Conservation (phyloP, 2,113 vertebrate genomes). For the Gambusia holbrooki region DNA sequence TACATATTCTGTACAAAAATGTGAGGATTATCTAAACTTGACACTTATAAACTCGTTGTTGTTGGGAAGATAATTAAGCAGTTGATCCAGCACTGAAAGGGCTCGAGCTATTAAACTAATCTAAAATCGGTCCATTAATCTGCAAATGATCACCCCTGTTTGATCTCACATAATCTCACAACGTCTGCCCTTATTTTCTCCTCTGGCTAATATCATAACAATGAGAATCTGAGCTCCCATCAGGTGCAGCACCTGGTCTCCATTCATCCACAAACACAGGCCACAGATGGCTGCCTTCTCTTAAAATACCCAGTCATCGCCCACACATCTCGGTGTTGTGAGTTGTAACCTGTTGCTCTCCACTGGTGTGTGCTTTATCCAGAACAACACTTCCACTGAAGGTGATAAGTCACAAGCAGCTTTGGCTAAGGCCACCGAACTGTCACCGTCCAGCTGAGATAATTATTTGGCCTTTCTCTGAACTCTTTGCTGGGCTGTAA, state of each 20-base stretch:
- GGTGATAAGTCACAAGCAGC: background rate
- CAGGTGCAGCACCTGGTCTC: conserved; percentile 43
- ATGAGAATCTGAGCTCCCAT: conserved; percentile 19
- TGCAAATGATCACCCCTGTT: background rate
- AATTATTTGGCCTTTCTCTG: conserved; percentile 53
- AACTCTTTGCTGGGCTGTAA: conserved; percentile 52
- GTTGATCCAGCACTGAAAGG: background rate
- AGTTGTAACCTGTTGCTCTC: background rate
- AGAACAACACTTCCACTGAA: conserved; percentile 11
- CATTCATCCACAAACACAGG: conserved; percentile 12
- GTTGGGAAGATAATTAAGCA: background rate
- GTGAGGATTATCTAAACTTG: background rate
- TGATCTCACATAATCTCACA: conserved; percentile 17
- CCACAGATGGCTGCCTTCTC: conserved; percentile 38
- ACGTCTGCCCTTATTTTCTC: conserved; percentile 23
- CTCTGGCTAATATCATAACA: conserved; percentile 37
- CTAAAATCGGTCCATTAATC: conserved; percentile 5
- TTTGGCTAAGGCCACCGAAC: conserved; percentile 28
- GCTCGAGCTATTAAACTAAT: background rate
- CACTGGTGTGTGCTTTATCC: conserved; percentile 1
- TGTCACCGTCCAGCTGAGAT: conserved; percentile 37
- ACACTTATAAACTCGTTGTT: background rate
- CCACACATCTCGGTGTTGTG: conserved; percentile 6
- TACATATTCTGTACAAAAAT: background rate
- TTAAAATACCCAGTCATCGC: conserved; percentile 16